phyloP scores from a whole-genome alignment of 1,140 invertebrate genomes.

The Drosophila arawakana region DNA sequence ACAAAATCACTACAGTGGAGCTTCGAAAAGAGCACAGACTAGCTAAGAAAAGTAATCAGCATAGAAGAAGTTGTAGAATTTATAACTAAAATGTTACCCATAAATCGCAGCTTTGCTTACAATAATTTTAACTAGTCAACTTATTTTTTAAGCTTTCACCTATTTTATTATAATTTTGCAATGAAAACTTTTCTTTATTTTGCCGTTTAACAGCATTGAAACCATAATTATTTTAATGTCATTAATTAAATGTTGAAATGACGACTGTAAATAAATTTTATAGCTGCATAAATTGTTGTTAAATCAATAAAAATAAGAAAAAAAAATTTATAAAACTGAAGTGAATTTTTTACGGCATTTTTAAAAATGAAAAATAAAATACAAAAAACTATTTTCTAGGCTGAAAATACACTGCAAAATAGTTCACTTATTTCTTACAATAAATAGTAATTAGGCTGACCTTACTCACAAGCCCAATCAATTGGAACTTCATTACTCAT shows the following conservation, averaged over 20 bases:
- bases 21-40: no score
- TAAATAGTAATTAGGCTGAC: slow-evolving; percentile 15
- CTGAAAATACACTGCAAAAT: no score
- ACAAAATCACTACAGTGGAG: no score
- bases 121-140: no score
- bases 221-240: slow-evolving; percentile 37
- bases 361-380: slow-evolving; percentile 5
- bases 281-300: slow-evolving; percentile 66
- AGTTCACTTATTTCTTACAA: no score
- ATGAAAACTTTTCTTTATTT: not conserved
- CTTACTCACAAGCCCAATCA: slow-evolving; percentile 13
- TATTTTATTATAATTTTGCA: slow-evolving; percentile 1
- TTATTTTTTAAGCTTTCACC: not conserved
- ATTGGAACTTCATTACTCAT: slow-evolving; percentile 8
- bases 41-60: no score
- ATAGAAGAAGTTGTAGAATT: no score
- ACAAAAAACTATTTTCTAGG: not conserved
- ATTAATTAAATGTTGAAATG: slow-evolving; percentile 64
- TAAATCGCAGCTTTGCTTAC: no score
- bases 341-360: not conserved
- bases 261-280: slow-evolving; percentile 54
- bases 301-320: slow-evolving; percentile 40
- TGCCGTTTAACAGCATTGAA: slow-evolving; percentile 18
- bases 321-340: slow-evolving; percentile 7
- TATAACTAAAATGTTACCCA: no score